phyloP scores from a whole-genome alignment of 1,140 invertebrate species.

The Maniola jurtina region DNA sequence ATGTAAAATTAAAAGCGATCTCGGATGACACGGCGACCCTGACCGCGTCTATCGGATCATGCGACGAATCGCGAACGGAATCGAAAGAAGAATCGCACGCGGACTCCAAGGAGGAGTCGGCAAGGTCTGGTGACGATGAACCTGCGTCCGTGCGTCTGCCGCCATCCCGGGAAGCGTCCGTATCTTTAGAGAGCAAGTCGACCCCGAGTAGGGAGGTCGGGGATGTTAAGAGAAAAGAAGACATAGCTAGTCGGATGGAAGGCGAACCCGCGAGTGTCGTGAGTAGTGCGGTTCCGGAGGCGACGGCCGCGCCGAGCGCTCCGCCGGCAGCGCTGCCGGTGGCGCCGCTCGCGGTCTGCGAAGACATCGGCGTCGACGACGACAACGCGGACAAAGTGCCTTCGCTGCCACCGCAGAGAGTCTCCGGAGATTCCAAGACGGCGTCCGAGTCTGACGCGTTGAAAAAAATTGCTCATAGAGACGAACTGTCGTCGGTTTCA shows the following conservation, averaged over 20 bases:
- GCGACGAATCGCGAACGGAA: slow-evolving; percentile 18
- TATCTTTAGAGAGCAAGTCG: slow-evolving; percentile 44
- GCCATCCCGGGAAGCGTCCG: slow-evolving; percentile 54
- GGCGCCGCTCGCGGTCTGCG: slow-evolving; percentile 82
- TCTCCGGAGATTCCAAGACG: slow-evolving; percentile 53
- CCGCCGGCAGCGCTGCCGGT: slow-evolving; percentile 35
- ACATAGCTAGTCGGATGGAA: slow-evolving; percentile 18
- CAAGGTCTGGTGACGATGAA: slow-evolving; percentile 43
- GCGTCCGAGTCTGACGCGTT: slow-evolving; percentile 54
- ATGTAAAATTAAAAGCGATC: slow-evolving; percentile 23
- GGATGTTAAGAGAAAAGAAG: slow-evolving; percentile 40
- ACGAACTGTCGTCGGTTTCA: slow-evolving; percentile 60
- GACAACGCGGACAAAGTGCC: slow-evolving; percentile 76
- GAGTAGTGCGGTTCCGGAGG: slow-evolving; percentile 4
- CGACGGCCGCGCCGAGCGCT: background rate
- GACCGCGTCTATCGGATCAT: slow-evolving; percentile 18
- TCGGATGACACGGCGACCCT: slow-evolving; percentile 22
- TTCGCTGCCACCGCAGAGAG: slow-evolving; percentile 55
- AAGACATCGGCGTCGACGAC: slow-evolving; percentile 82
- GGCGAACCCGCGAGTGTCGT: slow-evolving; percentile 50
- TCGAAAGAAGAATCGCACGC: slow-evolving; percentile 15
- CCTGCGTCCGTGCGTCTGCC: slow-evolving; percentile 41
- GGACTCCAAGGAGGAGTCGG: slow-evolving; percentile 27
- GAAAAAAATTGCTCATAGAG: slow-evolving; percentile 61
- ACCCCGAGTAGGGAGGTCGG: slow-evolving; percentile 40